Evolutionary conservation across 2,113 vertebrate species (phyloP).

Genomic region (Neodontobutis hainanensis): DNA sequence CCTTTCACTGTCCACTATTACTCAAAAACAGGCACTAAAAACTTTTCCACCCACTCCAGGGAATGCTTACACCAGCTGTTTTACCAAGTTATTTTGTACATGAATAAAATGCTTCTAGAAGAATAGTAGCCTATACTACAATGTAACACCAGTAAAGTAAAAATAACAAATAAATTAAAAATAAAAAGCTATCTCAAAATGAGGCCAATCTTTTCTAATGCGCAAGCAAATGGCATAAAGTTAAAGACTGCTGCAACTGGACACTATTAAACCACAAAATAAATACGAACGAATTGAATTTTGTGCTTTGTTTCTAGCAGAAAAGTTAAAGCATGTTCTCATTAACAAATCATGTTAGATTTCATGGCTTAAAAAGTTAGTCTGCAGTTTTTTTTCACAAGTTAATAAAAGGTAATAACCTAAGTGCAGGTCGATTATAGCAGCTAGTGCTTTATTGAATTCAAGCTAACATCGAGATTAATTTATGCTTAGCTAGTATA

Average conservation of each 20-base stretch:
- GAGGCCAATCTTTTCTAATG: no score
- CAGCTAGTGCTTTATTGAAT: not conserved
- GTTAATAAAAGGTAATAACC: not conserved
- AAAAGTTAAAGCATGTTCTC: not conserved
- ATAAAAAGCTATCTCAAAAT: no score
- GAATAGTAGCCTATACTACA: no score
- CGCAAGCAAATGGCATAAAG: no score
- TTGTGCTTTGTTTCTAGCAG: not conserved
- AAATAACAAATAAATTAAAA: no score
- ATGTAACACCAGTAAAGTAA: no score
- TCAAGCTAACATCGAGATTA: not conserved
- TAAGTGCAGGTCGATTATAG: not conserved
- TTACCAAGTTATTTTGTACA: slow-evolving; percentile 10
- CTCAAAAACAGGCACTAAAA: slow-evolving; percentile 3
- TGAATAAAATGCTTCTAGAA: no score
- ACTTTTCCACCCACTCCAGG: not conserved
- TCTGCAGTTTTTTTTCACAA: not conserved
- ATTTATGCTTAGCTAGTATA: not conserved
- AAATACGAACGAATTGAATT: no score
- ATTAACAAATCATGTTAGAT: not conserved
- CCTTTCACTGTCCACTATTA: slow-evolving; percentile 38
- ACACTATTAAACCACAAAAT: no score
- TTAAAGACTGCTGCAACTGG: no score
- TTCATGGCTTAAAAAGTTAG: not conserved
- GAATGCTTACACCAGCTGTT: slow-evolving; percentile 47